Evolutionary conservation across 2,797 vertebrate species (phyloP).

Genomic region (Pelodytes ibericus): DNA sequence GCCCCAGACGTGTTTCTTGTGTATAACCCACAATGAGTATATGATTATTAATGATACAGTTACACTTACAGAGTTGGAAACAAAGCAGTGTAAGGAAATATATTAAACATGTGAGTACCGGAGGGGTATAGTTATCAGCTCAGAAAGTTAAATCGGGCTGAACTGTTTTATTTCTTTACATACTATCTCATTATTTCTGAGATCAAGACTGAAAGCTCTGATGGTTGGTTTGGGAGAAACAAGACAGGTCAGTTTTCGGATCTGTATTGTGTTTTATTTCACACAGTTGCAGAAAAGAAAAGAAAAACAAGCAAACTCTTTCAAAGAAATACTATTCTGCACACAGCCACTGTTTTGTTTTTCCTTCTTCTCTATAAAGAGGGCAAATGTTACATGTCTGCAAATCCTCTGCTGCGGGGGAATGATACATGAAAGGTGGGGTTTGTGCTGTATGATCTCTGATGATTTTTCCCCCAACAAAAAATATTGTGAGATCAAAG

Average conservation of each 20-base stretch:
- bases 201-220: not conserved
- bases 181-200: not conserved
- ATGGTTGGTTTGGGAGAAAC: not conserved
- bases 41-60: no score
- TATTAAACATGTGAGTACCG: not conserved
- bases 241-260: not conserved
- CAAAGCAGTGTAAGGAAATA: not conserved
- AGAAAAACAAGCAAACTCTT: no score
- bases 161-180: not conserved
- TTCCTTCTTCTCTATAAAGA: not conserved
- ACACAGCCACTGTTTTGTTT: not conserved
- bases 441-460: slow-evolving; percentile 25
- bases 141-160: not conserved
- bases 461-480: slow-evolving; percentile 8
- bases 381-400: slow-evolving; percentile 24
- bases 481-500: slow-evolving; percentile 40
- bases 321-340: no score
- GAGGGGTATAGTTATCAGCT: not conserved
- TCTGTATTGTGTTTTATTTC: not conserved
- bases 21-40: no score
- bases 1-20: no score
- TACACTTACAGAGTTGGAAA: no score
- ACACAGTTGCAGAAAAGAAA: not conserved
- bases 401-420: slow-evolving; percentile 29
- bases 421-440: slow-evolving; percentile 40